These are phyloP conservation scores for Malurus elegans DNA, from an alignment of 2,113 vertebrate genomes.

Conservation along the genomic window DNA sequence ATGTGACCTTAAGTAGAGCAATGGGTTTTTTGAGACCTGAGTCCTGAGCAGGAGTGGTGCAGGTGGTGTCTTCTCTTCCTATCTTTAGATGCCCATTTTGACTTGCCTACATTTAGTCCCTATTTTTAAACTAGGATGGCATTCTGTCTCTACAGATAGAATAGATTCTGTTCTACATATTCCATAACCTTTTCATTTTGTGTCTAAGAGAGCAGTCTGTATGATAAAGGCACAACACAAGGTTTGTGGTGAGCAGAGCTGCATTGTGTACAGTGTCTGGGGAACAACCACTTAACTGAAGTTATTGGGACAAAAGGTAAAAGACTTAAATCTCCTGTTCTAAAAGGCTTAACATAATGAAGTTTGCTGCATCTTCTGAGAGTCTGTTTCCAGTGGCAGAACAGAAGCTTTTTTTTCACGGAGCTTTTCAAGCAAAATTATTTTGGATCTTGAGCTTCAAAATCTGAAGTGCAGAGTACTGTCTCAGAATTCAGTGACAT, in stretches of 20 bases:
- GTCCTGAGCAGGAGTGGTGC: neutral
- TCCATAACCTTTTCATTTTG: neutral
- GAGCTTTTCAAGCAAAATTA: neutral
- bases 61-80: neutral
- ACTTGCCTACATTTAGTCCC: neutral
- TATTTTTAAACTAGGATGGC: neutral
- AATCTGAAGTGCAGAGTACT: neutral
- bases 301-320: neutral
- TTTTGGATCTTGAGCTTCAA: neutral
- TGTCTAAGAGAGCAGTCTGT: neutral
- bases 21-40: neutral
- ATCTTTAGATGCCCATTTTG: neutral
- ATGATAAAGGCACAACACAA: neutral
- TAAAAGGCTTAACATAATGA: neutral
- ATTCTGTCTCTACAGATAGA: neutral
- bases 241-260: neutral
- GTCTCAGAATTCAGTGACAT: neutral
- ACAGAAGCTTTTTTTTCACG: neutral
- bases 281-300: neutral
- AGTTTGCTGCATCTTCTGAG: neutral
- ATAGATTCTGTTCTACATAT: neutral
- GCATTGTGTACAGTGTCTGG: neutral
- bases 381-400: neutral
- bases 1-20: neutral
- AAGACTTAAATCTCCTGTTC: neutral